Conservation (phyloP, 2,888 invertebrate genomes). For the Diaprepes abbreviatus region DNA sequence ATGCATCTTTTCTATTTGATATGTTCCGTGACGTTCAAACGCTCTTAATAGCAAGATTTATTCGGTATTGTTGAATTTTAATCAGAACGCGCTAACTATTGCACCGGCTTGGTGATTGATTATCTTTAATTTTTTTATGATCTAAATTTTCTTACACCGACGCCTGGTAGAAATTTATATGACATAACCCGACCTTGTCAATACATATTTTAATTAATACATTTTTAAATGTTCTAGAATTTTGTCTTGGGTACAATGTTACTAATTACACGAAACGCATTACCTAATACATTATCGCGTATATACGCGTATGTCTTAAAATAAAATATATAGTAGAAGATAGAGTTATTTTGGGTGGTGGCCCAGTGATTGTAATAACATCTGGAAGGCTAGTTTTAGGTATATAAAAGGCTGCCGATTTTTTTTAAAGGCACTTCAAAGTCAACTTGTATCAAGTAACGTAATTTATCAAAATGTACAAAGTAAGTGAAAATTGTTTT, state of each 20-base stretch:
- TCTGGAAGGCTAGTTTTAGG: constrained; percentile 1
- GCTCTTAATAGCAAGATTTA: no score
- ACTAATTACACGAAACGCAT: constrained; percentile 19
- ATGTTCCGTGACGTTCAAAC: no score
- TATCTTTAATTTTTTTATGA: not conserved
- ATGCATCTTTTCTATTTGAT: no score
- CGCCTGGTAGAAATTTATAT: constrained; percentile 9
- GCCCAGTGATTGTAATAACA: constrained; percentile 27
- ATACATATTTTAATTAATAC: constrained; percentile 23
- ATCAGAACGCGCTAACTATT: not conserved
- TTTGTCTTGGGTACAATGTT: constrained; percentile 17
- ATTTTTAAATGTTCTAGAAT: constrained; percentile 9
- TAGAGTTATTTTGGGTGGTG: constrained; percentile 26
- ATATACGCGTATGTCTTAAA: not conserved
- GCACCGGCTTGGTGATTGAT: not conserved
- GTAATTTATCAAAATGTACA: constrained; percentile 17
- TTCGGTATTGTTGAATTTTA: not conserved
- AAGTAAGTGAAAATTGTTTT: constrained; percentile 16
- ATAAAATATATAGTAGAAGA: constrained; percentile 22
- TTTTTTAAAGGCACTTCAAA: constrained; percentile 22
- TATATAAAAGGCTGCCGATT: constrained; percentile 27
- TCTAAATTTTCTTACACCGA: constrained; percentile 11
- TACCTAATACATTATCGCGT: constrained; percentile 9
- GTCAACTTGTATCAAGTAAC: constrained; percentile 2
- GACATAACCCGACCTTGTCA: constrained; percentile 36